A percentile compares a stretch with the other conserved stretches of the same genome.
These are phyloP conservation scores for Calcarius ornatus DNA, from an alignment of 2,113 vertebrate species.

Conservation along the genomic window DNA sequence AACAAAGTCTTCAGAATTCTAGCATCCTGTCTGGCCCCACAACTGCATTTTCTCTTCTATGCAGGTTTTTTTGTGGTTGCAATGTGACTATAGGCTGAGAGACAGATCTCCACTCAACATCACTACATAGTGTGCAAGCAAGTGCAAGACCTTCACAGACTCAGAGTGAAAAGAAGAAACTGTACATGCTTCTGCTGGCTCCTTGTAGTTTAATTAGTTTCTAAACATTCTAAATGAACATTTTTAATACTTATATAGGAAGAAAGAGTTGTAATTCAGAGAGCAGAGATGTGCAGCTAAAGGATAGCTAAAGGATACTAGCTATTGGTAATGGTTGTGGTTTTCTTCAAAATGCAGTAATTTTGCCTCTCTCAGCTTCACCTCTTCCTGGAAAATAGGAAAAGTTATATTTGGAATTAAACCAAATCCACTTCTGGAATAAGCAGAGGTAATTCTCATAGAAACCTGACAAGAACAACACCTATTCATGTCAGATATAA, in stretches of 20 bases:
- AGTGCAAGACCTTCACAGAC: background rate
- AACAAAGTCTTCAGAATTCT: background rate
- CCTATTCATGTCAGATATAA: background rate
- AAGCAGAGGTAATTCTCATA: background rate
- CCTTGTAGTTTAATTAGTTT: background rate
- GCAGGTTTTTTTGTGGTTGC: background rate
- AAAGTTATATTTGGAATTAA: background rate
- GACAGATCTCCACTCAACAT: background rate
- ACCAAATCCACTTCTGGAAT: background rate
- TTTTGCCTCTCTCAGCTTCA: background rate
- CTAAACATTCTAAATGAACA: background rate
- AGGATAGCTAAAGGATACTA: background rate
- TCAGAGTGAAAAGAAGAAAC: background rate
- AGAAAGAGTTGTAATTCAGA: background rate
- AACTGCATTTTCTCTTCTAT: background rate
- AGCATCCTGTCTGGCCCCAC: background rate
- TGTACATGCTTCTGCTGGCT: background rate
- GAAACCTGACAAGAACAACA: background rate
- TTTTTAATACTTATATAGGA: background rate
- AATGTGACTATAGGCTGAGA: background rate
- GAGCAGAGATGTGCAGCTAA: background rate
- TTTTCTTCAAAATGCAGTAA: background rate
- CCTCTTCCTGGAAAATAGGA: background rate
- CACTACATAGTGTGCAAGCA: background rate
- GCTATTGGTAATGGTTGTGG: background rate